Evolutionary conservation across 2,888 invertebrate species (phyloP).

Genomic region (Fissipunctia ypsillon): DNA sequence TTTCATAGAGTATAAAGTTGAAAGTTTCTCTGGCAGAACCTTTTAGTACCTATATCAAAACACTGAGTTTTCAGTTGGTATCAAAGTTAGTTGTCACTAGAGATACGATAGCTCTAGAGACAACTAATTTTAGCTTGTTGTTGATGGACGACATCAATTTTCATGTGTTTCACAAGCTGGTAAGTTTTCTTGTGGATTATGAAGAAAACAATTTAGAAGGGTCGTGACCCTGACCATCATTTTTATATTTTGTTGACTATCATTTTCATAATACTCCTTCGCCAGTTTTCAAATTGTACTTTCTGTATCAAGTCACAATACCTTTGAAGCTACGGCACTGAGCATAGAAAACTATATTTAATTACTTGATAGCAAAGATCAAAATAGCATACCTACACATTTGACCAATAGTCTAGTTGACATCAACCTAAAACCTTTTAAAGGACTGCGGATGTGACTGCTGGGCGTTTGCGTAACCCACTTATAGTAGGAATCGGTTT

Average conservation of each 20-base stretch:
- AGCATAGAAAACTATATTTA: no score
- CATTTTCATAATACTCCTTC: no score
- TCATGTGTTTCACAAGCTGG: neutral
- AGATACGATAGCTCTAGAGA: conserved; percentile 10
- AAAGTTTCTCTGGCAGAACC: neutral
- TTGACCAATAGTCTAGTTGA: no score
- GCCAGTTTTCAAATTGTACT: no score
- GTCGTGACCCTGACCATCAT: neutral
- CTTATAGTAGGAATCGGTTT: no score
- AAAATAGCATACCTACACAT: no score
- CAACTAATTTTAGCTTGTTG: conserved; percentile 3
- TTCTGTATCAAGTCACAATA: no score
- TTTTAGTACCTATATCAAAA: conserved; percentile 4
- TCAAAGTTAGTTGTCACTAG: conserved; percentile 6
- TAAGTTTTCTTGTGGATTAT: conserved; percentile 6
- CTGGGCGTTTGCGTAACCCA: no score
- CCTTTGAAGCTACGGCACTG: no score
- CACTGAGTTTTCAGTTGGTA: neutral
- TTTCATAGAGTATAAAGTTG: neutral
- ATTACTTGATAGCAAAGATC: no score
- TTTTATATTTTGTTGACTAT: neutral
- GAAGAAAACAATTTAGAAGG: conserved; percentile 1
- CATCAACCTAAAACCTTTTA: no score
- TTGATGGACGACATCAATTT: conserved; percentile 3
- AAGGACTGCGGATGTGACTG: no score